Evolutionary conservation across 1,140 invertebrate species (phyloP), one percentile per base, ranked within the genome.

Genomic region (Rhopalosiphum maidis): DNA sequence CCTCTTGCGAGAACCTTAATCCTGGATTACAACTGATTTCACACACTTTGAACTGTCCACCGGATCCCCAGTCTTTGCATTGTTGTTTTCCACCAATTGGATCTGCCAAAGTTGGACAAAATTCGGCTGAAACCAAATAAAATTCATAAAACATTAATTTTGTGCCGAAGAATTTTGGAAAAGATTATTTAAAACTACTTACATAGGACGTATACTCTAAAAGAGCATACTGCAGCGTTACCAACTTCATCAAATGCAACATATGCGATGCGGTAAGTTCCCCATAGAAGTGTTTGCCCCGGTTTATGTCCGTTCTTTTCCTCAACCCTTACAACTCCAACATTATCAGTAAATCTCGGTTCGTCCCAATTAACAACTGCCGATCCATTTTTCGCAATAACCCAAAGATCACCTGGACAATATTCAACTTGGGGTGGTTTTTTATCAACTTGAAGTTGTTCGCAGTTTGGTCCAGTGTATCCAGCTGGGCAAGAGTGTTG

Each of bases 11-110:
- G 95, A 99, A 99, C 94, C 97, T 96, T 2, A 98, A 95, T 25
- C 98, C 98, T 77, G 97, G 95, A 94, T 98, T 97, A 94, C 99
- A 99, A 93, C 97, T 96, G 93, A 99, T 98, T 95, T 98, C 98
- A 95, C 97, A 99, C 55, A 97, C 97, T 95, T 98, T 98, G 95
- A 99, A 99, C 95, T 98, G 98, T n/a, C 98, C 97, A 86, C 98
- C 98, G 3, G 98, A 98, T 88, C 99, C 99, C 99, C 99, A 99
- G 94, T 98, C 98, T 94, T 98, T 98, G 95, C 99, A 99, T 11
- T 97, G 97, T 95, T 99, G 98, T 30, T 96, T 96, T 48, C 99
- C 99, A 88, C 98, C 98, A 43, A 98, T 96, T 0, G 99, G 99
- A 96, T 99, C 98, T 85, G 97, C 95, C 91, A 99, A 95, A 94